Percentiles rank a stretch among this genome's conserved stretches.
Evolutionary conservation across 2,113 vertebrate species (phyloP).

Genomic region (Calidris pygmaea): DNA sequence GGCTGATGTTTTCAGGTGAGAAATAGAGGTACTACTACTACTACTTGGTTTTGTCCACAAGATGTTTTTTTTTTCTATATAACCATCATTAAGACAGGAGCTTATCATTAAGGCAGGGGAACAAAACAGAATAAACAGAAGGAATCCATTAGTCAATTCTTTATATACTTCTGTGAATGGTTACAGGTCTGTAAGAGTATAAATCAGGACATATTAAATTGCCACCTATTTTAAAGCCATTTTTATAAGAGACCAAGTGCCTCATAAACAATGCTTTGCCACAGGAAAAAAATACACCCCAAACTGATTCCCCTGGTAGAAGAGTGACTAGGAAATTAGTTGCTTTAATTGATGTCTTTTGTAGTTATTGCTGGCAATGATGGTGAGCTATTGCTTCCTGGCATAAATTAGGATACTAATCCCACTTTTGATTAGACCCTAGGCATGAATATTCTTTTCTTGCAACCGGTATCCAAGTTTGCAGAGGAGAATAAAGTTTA

Average conservation of each 20-base stretch:
- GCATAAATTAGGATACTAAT: not conserved
- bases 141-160: not conserved
- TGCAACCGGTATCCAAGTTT: not conserved
- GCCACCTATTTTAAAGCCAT: not conserved
- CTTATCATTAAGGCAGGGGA: not conserved
- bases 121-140: not conserved
- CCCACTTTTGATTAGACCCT: not conserved
- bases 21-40: not conserved
- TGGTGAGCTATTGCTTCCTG: not conserved
- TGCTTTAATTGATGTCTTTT: not conserved
- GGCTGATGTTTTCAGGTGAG: not conserved
- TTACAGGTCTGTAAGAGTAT: not conserved
- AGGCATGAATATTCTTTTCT: not conserved
- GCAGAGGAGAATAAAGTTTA: not conserved
- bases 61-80: no score
- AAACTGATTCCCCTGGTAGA: not conserved
- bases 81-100: not conserved
- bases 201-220: not conserved
- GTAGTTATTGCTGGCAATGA: not conserved
- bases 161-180: not conserved
- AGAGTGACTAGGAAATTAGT: not conserved
- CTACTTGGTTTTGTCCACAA: not conserved
- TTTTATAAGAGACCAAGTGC: not conserved
- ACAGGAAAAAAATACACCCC: accelerated
- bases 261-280: accelerated